These are phyloP conservation scores for Mugil cephalus DNA, from an alignment of 2,113 vertebrate genomes.

Conservation along the genomic window DNA sequence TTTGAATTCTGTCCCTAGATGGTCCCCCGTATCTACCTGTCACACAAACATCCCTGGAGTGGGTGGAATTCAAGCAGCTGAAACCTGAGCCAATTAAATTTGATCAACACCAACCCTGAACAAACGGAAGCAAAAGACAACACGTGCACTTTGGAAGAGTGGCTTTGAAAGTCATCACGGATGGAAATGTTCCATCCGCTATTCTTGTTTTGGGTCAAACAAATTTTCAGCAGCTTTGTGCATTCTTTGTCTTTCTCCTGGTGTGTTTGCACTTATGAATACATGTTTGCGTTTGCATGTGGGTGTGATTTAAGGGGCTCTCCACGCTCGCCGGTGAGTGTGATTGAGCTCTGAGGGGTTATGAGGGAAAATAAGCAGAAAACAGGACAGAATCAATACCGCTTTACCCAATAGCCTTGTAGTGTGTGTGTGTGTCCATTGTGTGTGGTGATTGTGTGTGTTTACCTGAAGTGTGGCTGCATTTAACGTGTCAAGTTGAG, in stretches of 20 bases:
- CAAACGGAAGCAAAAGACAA: conserved; percentile 27
- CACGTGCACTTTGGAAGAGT: background rate
- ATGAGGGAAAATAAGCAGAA: conserved; percentile 72
- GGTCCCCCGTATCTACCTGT: no score
- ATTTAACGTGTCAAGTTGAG: conserved; percentile 79
- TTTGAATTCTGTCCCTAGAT: no score
- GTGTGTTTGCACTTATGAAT: conserved; percentile 50
- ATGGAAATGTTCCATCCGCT: conserved; percentile 38
- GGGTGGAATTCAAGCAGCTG: conserved; percentile 20
- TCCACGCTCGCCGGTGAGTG: conserved; percentile 52
- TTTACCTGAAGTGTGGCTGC: conserved; percentile 73
- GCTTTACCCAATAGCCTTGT: conserved; percentile 64
- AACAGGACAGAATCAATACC: conserved; percentile 76
- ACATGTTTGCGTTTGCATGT: conserved; percentile 59
- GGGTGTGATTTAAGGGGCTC: conserved; percentile 67
- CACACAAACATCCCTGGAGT: conserved; percentile 24
- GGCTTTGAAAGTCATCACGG: conserved; percentile 14
- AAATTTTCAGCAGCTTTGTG: conserved; percentile 12
- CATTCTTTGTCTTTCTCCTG: conserved; percentile 12
- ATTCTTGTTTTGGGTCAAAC: conserved; percentile 44
- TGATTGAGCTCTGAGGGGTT: conserved; percentile 67
- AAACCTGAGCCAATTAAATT: conserved; percentile 43
- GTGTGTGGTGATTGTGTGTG: conserved; percentile 51
- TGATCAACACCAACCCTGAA: conserved; percentile 5
- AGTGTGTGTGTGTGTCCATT: conserved; percentile 1